Evolutionary conservation across 2,797 vertebrate species (phyloP), one percentile per base, ranked within the genome.

Genomic region (Mareca strepera): DNA sequence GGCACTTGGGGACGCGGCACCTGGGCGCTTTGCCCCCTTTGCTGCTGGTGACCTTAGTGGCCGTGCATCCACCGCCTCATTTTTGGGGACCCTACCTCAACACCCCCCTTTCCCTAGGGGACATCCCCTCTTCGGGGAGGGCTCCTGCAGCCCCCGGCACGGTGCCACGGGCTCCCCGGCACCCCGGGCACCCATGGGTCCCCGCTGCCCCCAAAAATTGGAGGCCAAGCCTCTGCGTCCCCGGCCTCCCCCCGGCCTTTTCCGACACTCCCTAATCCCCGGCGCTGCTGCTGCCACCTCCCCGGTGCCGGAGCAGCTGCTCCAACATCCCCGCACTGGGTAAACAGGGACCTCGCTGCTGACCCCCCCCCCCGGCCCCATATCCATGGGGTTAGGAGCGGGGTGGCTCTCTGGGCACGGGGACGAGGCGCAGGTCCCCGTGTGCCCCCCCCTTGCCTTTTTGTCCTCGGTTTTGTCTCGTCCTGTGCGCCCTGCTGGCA

Each of bases 291-390:
- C 25, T 64, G 89, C 87, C 80, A 80, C 90, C 92, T 94, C 77
- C 64, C 46, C 78, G 31, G 69, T 44, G 25, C 76, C 39, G 86
- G 86, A 97, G 93, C 97, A 97, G 97, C 97, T 97, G 96, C 93
- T 94, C 28, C 39, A 68, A 86, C 80, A 90, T 72, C 64, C 95
- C 63, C 9, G 9, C 69, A 58, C 88, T 88, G 37, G 56, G 92
- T 66, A 80, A 96, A 91, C 35, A 8, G 84, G 84, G 87, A 69
- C 91, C 95, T 60, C 73, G 41, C 73, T 85, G 58, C 87, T 87
- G 96, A 94, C 94, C 46, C 46, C 44, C 44, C 44, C 46, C 21
- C 72, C 9, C 66, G n/a, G 52, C 76, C 62, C 55, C 52, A 66
- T 72, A 92, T 16, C 80, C 58, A 25, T 8, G 85, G 88, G 85